Conservation (phyloP, 2,888 invertebrate genomes). For the Norana najaformis region DNA sequence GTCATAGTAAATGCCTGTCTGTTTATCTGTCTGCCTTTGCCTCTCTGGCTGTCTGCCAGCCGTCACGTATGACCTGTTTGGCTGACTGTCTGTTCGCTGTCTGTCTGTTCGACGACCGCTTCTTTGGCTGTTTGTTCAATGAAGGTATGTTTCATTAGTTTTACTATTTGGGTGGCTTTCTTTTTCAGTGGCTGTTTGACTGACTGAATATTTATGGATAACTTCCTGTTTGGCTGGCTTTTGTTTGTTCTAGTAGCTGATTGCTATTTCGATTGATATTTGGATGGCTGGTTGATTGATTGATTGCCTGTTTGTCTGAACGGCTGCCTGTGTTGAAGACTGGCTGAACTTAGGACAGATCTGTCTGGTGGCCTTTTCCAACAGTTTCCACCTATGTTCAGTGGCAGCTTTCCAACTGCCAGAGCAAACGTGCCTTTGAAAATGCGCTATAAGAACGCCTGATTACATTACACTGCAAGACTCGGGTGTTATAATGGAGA, state of each 20-base stretch:
- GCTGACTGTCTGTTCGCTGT: not conserved
- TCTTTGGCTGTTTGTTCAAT: not conserved
- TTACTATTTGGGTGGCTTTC: not conserved
- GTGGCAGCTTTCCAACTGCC: not conserved
- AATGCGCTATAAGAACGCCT: not conserved
- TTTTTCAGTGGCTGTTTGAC: not conserved
- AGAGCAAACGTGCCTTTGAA: not conserved
- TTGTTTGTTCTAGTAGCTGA: not conserved
- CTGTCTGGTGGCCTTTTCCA: not conserved
- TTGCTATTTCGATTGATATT: not conserved
- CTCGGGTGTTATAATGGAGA: not conserved
- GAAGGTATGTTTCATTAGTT: not conserved
- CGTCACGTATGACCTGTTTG: not conserved
- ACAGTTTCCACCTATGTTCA: not conserved
- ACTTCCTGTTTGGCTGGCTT: not conserved
- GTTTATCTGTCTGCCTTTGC: too few relatives aligned
- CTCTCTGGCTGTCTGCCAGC: too few relatives aligned
- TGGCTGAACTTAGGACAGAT: not conserved
- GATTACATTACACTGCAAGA: not conserved
- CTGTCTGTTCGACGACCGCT: not conserved
- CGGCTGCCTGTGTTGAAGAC: constrained; percentile 4
- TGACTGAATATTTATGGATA: not conserved
- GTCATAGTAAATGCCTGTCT: too few relatives aligned
- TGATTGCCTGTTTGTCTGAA: not conserved
- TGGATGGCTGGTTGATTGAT: not conserved